A percentile compares a stretch with the other conserved stretches of the same genome.
Conservation (phyloP, 2,113 vertebrate species). For the Antechinus stuartii region DNA sequence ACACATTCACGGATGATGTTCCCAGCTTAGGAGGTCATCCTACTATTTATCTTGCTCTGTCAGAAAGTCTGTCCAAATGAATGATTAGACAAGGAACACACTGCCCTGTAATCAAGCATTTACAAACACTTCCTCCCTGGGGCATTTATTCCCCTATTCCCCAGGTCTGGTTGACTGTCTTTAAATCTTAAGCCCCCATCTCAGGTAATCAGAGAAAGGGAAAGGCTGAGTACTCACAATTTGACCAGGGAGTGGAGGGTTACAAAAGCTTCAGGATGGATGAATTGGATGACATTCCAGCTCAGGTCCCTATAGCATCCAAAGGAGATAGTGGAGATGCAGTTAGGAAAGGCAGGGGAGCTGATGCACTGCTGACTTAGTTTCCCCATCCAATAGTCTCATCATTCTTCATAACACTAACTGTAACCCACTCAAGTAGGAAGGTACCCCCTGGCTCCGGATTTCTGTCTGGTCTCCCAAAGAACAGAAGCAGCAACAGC, state of each 20-base stretch:
- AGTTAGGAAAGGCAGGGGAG: not conserved
- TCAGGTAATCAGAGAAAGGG: not conserved
- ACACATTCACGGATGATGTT: constrained; percentile 5
- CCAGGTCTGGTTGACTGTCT: too few relatives aligned
- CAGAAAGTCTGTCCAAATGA: constrained; percentile 22
- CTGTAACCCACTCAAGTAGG: not conserved
- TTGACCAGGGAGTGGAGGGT: constrained; percentile 92
- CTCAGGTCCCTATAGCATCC: constrained; percentile 90
- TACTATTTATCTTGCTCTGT: constrained; percentile 32
- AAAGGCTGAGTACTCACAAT: constrained; percentile 88
- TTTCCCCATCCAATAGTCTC: not conserved
- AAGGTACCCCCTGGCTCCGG: not conserved
- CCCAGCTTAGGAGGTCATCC: not conserved
- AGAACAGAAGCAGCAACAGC: not conserved
- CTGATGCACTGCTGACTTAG: not conserved
- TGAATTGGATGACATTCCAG: constrained; percentile 91
- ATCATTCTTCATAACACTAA: not conserved
- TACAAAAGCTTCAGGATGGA: constrained; percentile 93
- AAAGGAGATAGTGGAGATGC: not conserved
- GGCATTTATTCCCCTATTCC: not conserved
- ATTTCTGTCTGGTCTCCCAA: not conserved
- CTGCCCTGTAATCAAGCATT: not conserved
- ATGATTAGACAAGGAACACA: constrained; percentile 2
- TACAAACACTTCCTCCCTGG: not conserved
- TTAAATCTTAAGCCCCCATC: not conserved